phyloP scores from a whole-genome alignment of 2,888 invertebrate species.

The Agrilus cyanescens region DNA sequence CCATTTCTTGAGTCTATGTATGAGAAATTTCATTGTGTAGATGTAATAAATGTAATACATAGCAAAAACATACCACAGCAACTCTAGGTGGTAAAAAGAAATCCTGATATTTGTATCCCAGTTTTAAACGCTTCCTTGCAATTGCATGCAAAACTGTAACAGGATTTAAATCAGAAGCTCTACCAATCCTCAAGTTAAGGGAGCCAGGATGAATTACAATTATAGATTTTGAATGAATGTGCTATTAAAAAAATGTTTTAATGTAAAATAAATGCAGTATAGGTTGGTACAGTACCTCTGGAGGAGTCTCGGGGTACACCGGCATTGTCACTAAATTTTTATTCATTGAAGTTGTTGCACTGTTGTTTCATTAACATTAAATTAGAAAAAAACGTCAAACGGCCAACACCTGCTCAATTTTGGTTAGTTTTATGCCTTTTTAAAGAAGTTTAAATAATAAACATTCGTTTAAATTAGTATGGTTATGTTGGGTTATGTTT shows the following conservation, averaged over 20 bases:
- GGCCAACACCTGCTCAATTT: no score
- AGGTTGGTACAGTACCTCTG: constrained; percentile 8
- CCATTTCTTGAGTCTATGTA: constrained; percentile 64
- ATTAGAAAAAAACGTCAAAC: no score
- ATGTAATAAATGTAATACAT: not conserved
- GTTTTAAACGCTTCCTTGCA: constrained; percentile 52
- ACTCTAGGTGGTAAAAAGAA: constrained; percentile 53
- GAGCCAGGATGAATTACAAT: constrained; percentile 95
- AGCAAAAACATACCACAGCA: constrained; percentile 35
- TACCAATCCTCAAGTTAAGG: constrained; percentile 73
- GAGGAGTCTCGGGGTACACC: constrained; percentile 15
- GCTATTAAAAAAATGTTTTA: constrained; percentile 35
- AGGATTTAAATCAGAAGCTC: constrained; percentile 83
- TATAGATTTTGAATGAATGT: constrained; percentile 66
- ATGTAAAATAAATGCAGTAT: not conserved
- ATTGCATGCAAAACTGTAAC: constrained; percentile 76
- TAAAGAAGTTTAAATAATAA: no score
- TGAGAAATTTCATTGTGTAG: constrained; percentile 40
- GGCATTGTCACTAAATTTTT: constrained; percentile 7
- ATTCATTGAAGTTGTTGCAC: no score
- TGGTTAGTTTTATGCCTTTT: no score
- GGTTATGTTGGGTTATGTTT: no score
- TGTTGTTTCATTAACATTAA: no score
- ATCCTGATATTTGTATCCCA: constrained; percentile 43
- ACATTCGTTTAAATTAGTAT: no score